phyloP scores from a whole-genome alignment of 2,113 vertebrate genomes.

The Corydoras maculifer region DNA sequence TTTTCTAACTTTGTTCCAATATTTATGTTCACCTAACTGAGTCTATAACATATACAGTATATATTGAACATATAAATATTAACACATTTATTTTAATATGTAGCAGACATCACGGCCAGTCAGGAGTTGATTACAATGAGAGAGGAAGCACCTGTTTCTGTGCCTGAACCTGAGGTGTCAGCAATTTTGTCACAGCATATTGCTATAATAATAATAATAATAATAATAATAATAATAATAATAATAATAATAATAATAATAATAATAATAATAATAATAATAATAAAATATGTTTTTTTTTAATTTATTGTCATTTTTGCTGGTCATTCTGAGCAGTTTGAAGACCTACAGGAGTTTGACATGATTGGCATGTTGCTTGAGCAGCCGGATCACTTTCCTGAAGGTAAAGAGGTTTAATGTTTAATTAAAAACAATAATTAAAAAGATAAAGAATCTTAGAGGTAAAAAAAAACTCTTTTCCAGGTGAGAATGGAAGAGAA shows the following conservation, averaged over 20 bases:
- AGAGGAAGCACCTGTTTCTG: conserved; percentile 55
- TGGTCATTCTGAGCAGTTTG: conserved; percentile 49
- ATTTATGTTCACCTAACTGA: too few relatives aligned
- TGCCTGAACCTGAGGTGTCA: conserved; percentile 62
- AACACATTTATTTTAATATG: neutral
- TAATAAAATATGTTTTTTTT: neutral
- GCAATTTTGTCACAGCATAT: neutral
- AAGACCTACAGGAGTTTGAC: conserved; percentile 60
- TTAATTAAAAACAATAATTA: conserved; percentile 24
- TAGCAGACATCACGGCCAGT: conserved; percentile 54
- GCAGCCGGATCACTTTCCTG: conserved; percentile 59
- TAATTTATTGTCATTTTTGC: neutral
- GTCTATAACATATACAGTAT: too few relatives aligned
- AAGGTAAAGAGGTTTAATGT: conserved; percentile 43
- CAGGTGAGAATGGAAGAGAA: conserved; percentile 46
- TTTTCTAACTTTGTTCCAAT: too few relatives aligned
- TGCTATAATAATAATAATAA: neutral
- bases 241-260: too few relatives aligned
- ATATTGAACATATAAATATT: too few relatives aligned
- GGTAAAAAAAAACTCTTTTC: conserved; percentile 32
- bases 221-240: too few relatives aligned
- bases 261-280: too few relatives aligned
- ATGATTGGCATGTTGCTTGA: conserved; percentile 66
- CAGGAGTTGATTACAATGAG: conserved; percentile 69
- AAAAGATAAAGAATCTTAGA: conserved; percentile 57